Conservation (phyloP, 2,888 invertebrate genomes). For the Piscicola geometra region DNA sequence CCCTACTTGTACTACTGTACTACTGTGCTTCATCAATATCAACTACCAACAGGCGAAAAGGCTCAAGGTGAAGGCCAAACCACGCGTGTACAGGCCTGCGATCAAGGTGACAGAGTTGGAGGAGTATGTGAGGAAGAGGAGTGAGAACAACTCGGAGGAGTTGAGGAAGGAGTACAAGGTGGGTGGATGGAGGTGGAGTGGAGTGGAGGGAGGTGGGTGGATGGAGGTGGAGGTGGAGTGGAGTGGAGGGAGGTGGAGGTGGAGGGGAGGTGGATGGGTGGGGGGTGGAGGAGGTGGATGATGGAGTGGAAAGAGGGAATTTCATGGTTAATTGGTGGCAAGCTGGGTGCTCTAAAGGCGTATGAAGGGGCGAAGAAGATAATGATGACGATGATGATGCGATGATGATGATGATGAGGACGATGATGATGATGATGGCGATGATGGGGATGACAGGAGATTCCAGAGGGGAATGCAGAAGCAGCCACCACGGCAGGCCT, state of each 20-base stretch:
- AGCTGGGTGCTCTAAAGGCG: too few relatives aligned
- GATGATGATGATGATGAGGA: constrained; percentile 15
- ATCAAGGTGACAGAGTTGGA: constrained; percentile 41
- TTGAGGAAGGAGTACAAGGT: constrained; percentile 44
- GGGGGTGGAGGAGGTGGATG: too few relatives aligned
- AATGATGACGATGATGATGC: background rate
- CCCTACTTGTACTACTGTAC: too few relatives aligned
- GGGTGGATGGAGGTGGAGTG: background rate
- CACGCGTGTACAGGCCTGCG: constrained; percentile 32
- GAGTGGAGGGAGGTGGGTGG: too few relatives aligned
- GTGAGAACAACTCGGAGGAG: constrained; percentile 40
- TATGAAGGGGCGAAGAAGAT: background rate
- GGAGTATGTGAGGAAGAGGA: constrained; percentile 39
- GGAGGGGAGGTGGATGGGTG: background rate
- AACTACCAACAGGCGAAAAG: constrained; percentile 6
- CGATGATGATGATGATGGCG: background rate
- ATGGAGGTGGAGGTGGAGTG: too few relatives aligned
- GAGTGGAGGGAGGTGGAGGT: too few relatives aligned
- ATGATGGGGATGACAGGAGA: constrained; percentile 38
- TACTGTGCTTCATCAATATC: too few relatives aligned
- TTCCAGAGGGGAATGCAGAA: constrained; percentile 41
- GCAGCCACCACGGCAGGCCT: constrained; percentile 38
- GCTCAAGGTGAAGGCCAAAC: constrained; percentile 19
- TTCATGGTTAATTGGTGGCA: too few relatives aligned
- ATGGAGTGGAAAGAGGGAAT: too few relatives aligned